Percentiles rank a stretch among this genome's conserved stretches.
phyloP scores from a whole-genome alignment of 2,797 vertebrate genomes.

The Triplophysa bombifrons region DNA sequence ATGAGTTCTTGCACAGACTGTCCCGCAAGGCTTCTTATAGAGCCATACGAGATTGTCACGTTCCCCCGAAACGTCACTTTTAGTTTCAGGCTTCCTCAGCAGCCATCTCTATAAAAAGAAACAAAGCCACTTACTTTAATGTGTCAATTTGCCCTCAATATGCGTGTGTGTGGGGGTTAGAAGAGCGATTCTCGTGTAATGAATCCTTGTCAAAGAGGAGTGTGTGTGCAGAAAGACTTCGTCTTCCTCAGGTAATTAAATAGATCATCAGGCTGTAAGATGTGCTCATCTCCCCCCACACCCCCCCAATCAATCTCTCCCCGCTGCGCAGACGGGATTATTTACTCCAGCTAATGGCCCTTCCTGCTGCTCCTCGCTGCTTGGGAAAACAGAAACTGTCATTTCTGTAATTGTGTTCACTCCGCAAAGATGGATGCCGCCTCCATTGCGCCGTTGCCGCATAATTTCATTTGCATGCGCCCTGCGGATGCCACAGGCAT shows the following conservation, averaged over 20 bases:
- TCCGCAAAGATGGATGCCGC: slow-evolving; percentile 64
- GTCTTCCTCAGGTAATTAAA: slow-evolving; percentile 81
- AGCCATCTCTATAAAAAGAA: slow-evolving; percentile 5
- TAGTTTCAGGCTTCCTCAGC: not conserved
- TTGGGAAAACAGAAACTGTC: slow-evolving; percentile 63
- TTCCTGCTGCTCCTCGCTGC: slow-evolving; percentile 66
- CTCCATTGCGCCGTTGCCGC: slow-evolving; percentile 29
- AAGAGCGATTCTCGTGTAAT: slow-evolving; percentile 50
- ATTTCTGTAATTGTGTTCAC: slow-evolving; percentile 67
- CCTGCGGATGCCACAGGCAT: slow-evolving; percentile 45
- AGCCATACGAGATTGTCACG: not conserved
- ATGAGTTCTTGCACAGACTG: too few species aligned
- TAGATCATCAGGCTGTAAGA: slow-evolving; percentile 70
- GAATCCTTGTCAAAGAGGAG: slow-evolving; percentile 60
- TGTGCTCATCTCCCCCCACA: slow-evolving; percentile 6
- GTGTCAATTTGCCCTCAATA: slow-evolving; percentile 38
- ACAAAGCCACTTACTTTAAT: slow-evolving; percentile 36
- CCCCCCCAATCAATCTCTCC: slow-evolving; percentile 75
- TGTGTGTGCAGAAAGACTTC: slow-evolving; percentile 55
- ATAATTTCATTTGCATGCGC: slow-evolving; percentile 66
- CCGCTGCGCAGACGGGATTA: slow-evolving; percentile 76
- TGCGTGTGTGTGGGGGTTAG: slow-evolving; percentile 6
- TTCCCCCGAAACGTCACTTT: not conserved
- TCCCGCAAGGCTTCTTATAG: not conserved
- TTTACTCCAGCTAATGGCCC: slow-evolving; percentile 82